Base-by-base conservation (phyloP, 2,888 invertebrate genomes). In the Nesidiocoris tenuis region DNA sequence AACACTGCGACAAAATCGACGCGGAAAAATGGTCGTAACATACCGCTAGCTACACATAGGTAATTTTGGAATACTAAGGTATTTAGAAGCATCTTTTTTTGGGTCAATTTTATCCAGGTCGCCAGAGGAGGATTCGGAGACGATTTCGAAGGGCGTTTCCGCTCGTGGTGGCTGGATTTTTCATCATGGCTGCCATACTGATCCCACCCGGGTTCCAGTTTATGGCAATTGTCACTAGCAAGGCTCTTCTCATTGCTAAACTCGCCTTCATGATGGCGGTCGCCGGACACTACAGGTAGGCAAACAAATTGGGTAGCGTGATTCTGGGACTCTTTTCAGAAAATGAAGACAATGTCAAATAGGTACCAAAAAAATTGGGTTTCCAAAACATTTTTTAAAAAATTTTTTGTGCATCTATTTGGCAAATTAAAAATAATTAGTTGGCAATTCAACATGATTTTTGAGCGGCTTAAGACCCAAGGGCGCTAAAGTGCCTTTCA, bases 181-280 rank as follows among this genome's bases (percentile, higher is more conserved):
- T 92, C n/a, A 88, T 92, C 16, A 88, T 93, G 81, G 90, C 91
- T 0, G 88, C 92, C 83, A 88, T 93, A 0, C 82, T 93, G 0
- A 86, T 93, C 16, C 93, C 93, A 0, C 89, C 93, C 88, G 93
- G 93, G 16, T 93, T 93, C 82, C 92, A 93, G 83, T 90, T 93
- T 83, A 85, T 93, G 0, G 91, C 93, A 0, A 90, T 93, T 0
- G 85, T 93, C 0, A 91, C 92, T 2, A 93, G 92, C 39, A 93
- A 93, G 82, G 92, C 93, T 0, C 83, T 93, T 1, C 83, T 93
- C 0, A 84, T 93, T 21, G 91, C 93, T 1, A 93, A 93, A 85
- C 90, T 93, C 88, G 92, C 93, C 0, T 84, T 93, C 1, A 86
- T 93, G 59, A 84, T 93, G 5, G 91, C 92, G 1, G 91, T 92